These are phyloP conservation scores for Deilephila elpenor DNA, from an alignment of 2,888 invertebrate species.

Conservation along the genomic window DNA sequence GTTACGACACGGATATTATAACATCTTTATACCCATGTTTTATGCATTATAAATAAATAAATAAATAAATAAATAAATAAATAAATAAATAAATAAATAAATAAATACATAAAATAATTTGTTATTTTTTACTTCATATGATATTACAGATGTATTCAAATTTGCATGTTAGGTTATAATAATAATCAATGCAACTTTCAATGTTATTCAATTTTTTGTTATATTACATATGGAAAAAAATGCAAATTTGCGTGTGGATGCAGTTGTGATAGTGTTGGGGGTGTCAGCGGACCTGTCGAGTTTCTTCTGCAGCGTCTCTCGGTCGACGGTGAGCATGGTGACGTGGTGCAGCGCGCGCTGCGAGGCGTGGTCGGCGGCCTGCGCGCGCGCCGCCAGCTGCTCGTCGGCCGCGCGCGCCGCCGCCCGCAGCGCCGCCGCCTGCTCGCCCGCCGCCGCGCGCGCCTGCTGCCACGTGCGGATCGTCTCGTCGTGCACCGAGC, in stretches of 20 bases:
- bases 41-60: no score
- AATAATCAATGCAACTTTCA: no score
- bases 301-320: conserved; percentile 74
- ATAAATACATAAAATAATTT: neutral
- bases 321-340: conserved; percentile 73
- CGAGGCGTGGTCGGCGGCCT: conserved; percentile 50
- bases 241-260: neutral
- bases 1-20: no score
- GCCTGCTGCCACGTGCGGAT: conserved; percentile 65
- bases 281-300: conserved; percentile 66
- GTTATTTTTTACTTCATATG: neutral
- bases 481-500: conserved; percentile 81
- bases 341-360: conserved; percentile 64
- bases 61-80: no score
- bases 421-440: conserved; percentile 43
- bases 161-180: no score
- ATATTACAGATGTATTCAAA: neutral
- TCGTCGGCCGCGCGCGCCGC: conserved; percentile 43
- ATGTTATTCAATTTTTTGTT: no score
- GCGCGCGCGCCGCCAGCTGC: conserved; percentile 44
- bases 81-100: no score
- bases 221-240: no score
- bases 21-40: no score
- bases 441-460: conserved; percentile 44
- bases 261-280: conserved; percentile 26